Conservation (phyloP, 2,797 vertebrate genomes). For the Hippopotamyrus pictus region DNA sequence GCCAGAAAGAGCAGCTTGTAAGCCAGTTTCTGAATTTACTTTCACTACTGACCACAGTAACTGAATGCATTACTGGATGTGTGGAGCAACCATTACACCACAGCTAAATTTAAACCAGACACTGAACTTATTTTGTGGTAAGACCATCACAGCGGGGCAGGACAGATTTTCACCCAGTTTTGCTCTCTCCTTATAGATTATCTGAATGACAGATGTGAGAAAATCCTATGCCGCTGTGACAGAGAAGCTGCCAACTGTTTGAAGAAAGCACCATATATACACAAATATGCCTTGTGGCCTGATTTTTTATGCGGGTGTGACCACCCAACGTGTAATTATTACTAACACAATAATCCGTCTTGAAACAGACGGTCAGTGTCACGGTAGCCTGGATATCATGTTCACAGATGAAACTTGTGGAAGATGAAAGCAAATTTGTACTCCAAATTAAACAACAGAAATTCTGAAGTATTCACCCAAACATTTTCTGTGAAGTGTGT, state of each 20-base stretch:
- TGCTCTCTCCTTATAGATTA: constrained; percentile 54
- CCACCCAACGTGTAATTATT: constrained; percentile 67
- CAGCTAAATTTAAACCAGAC: constrained; percentile 35
- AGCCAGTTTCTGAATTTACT: constrained; percentile 16
- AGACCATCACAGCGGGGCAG: background rate
- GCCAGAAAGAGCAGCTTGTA: constrained; percentile 16
- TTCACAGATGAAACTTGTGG: background rate
- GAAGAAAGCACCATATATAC: constrained; percentile 63
- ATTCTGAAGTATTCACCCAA: background rate
- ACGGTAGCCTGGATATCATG: constrained; percentile 17
- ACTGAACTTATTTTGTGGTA: background rate
- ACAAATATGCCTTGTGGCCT: constrained; percentile 71
- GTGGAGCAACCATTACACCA: background rate
- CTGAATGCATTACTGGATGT: background rate
- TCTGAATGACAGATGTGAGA: constrained; percentile 71
- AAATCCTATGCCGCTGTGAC: constrained; percentile 81
- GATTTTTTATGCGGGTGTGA: constrained; percentile 64
- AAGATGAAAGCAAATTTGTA: background rate
- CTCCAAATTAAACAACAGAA: background rate
- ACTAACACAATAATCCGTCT: constrained; percentile 37
- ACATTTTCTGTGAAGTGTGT: background rate
- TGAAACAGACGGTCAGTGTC: background rate
- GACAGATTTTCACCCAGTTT: constrained; percentile 19
- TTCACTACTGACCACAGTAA: background rate
- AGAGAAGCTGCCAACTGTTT: constrained; percentile 73